Percentiles rank a stretch among this genome's conserved stretches.
These are phyloP conservation scores for Eucriotettix oculatus DNA, from an alignment of 2,888 invertebrate genomes.

Conservation along the genomic window DNA sequence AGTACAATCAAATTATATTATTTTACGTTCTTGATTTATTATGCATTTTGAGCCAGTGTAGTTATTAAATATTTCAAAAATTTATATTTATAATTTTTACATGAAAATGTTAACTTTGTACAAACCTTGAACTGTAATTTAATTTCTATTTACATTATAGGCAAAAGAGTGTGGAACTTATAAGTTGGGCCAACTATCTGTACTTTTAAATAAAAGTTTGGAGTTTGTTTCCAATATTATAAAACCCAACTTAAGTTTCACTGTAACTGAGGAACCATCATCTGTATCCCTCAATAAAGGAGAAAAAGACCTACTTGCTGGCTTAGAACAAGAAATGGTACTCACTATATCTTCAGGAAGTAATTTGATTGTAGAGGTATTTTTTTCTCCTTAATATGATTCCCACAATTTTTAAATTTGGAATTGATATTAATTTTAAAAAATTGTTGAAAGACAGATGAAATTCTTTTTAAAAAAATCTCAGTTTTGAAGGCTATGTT, in stretches of 20 bases:
- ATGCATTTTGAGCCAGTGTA: neutral
- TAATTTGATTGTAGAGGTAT: conserved; percentile 47
- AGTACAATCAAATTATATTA: too few relatives aligned
- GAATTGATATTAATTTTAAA: too few relatives aligned
- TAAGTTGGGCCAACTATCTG: conserved; percentile 50
- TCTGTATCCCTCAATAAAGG: conserved; percentile 28
- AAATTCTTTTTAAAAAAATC: too few relatives aligned
- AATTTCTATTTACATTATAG: conserved; percentile 1
- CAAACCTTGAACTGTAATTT: neutral
- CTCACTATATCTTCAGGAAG: conserved; percentile 65
- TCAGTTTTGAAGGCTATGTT: too few relatives aligned
- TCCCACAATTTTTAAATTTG: too few relatives aligned
- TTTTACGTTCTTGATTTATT: too few relatives aligned
- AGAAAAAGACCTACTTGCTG: conserved; percentile 59
- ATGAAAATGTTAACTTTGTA: neutral
- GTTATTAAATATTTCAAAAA: neutral
- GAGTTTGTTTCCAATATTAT: conserved; percentile 44
- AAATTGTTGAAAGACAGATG: too few relatives aligned
- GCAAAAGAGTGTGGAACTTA: conserved; percentile 45
- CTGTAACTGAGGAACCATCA: conserved; percentile 12
- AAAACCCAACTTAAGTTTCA: conserved; percentile 7
- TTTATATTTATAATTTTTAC: neutral
- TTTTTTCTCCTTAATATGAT: too few relatives aligned
- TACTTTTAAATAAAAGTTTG: conserved; percentile 44
- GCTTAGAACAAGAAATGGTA: conserved; percentile 60